Evolutionary conservation across 2,113 vertebrate species (phyloP).

Genomic region (Tetraodon nigroviridis): DNA sequence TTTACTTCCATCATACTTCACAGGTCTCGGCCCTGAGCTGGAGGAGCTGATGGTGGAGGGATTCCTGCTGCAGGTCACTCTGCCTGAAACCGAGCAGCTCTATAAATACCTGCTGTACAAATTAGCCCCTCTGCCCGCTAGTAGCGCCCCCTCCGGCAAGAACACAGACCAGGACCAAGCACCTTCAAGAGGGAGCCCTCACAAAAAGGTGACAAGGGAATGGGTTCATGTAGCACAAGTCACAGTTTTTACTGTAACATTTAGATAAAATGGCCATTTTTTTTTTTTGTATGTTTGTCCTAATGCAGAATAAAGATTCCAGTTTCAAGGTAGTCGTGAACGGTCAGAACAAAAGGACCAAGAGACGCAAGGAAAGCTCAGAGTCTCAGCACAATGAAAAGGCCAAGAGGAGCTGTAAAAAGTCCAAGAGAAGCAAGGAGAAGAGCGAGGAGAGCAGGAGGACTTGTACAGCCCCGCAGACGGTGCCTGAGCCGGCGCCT

Average conservation of each 20-base stretch:
- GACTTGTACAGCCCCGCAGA: conserved; percentile 64
- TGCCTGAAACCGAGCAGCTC: conserved; percentile 92
- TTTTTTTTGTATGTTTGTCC: background rate
- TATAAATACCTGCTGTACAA: conserved; percentile 83
- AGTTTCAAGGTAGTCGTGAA: conserved; percentile 73
- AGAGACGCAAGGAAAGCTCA: conserved; percentile 68
- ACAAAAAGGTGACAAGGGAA: conserved; percentile 43
- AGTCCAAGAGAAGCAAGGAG: conserved; percentile 78
- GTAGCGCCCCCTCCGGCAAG: conserved; percentile 59
- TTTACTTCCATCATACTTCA: conserved; percentile 1
- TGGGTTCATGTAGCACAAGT: background rate
- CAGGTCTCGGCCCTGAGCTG: conserved; percentile 83
- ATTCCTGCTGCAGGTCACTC: conserved; percentile 90
- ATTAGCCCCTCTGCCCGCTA: conserved; percentile 58
- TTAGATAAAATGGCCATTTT: background rate
- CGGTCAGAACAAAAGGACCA: conserved; percentile 78
- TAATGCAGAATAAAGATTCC: conserved; percentile 71
- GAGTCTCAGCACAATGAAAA: conserved; percentile 70
- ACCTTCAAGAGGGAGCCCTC: conserved; percentile 37
- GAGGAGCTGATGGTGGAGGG: conserved; percentile 94
- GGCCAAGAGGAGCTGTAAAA: conserved; percentile 82
- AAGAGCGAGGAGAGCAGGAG: conserved; percentile 66
- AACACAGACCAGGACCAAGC: conserved; percentile 67
- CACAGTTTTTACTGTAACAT: background rate
- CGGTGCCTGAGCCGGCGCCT: conserved; percentile 76